phyloP scores from a whole-genome alignment of 1,140 invertebrate species.

The Probaryconus sp. region DNA sequence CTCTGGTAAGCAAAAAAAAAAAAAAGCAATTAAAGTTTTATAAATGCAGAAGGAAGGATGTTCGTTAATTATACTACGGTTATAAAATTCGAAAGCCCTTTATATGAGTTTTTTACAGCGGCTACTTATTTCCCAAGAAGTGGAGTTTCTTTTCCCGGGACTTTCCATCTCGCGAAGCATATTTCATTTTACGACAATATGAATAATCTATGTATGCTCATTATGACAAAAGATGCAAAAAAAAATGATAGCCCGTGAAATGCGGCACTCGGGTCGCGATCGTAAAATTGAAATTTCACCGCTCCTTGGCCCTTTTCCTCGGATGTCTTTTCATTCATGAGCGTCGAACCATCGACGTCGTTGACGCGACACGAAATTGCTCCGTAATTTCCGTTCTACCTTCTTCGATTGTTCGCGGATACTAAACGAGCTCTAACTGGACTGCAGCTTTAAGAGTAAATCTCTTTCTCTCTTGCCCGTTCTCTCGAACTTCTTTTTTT shows the following conservation, averaged over 20 bases:
- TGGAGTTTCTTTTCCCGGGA: slow-evolving; percentile 18
- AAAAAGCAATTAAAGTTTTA: no score
- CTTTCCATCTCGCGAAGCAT: slow-evolving; percentile 7
- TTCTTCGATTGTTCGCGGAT: slow-evolving; percentile 36
- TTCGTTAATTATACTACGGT: no score
- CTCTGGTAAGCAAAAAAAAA: no score
- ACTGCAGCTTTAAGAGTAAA: slow-evolving; percentile 12
- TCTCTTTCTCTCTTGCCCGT: slow-evolving; percentile 8
- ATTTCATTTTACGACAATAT: slow-evolving; percentile 39
- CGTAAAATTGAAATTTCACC: slow-evolving; percentile 46
- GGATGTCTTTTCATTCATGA: not conserved
- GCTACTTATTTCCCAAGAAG: slow-evolving; percentile 40
- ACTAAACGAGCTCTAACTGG: slow-evolving; percentile 21
- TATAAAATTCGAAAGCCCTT: no score
- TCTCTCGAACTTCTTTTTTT: not conserved
- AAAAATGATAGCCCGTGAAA: slow-evolving; percentile 29
- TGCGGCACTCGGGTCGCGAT: slow-evolving; percentile 10
- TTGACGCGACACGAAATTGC: slow-evolving; percentile 26
- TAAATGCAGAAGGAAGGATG: no score
- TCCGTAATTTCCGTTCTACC: slow-evolving; percentile 39
- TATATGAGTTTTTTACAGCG: slow-evolving; percentile 36
- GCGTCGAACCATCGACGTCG: slow-evolving; percentile 11
- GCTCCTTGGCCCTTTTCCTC: slow-evolving; percentile 14
- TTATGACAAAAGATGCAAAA: slow-evolving; percentile 32
- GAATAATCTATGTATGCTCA: slow-evolving; percentile 44